Base-by-base conservation (phyloP, 2,888 invertebrate genomes). In the Macrosiphum euphorbiae region DNA sequence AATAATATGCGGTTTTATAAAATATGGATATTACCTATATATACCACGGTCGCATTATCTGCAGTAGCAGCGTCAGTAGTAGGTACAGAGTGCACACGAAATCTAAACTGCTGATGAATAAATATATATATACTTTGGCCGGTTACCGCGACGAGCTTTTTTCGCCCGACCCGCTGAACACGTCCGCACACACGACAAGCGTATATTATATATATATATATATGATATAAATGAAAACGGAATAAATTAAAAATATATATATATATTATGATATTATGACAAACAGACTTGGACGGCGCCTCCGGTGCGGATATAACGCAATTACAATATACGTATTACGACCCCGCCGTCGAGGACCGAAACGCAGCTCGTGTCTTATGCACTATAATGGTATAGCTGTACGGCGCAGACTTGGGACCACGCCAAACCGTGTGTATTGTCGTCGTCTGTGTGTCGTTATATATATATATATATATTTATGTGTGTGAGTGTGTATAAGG, bases 291-390 rank as follows among this genome's bases (percentile, higher is more conserved):
- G 78, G 78, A 78, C 55, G 41, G 7, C 41, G 55, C 35, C 55
- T 26, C 55, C 41, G 35, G 26, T 28, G 35, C n/a, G 55, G 20
- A 41, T 52, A 55, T 55, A 88, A 88, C 88, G 88, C 52, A 52
- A 88, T 88, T 55, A 88, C 35, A 41, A 11, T 35, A 41, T 41
- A n/a, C 44, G 26, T 87, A 87, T 87, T 87, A 50, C 26, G 41
- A 55, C 52, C 88, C 52, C 35, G 55, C 35, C 88, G 52, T 26
- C 26, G 88, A 52, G 41, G 35, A 55, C 52, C 88, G 26, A 55
- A 88, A 35, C 41, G 26, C 78, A 26, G 88, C 87, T 16, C 87
- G 87, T 47, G 87, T 87, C 87, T 50, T 87, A n/a, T 47, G 78
- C 78, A 35, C 78, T 78, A 78, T 78, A 58, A 78, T 78, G 35